Evolutionary conservation across 2,888 invertebrate genomes (phyloP), one percentile per base, ranked within the genome.

Genomic region (Arge pagana): DNA sequence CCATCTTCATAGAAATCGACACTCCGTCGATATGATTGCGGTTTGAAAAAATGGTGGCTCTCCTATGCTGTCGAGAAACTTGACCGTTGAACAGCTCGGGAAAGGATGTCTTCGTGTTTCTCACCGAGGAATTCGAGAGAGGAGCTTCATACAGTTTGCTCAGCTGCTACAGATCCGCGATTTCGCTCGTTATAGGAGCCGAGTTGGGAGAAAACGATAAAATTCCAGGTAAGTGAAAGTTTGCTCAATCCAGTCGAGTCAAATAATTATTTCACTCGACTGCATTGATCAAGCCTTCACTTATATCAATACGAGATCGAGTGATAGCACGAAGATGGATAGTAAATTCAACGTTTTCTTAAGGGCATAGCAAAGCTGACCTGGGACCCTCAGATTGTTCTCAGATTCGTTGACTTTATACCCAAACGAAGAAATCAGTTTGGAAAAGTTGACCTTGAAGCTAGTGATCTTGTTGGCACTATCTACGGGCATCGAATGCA

Each of bases 321-420:
- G n/a, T n/a, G n/a, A n/a, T n/a, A n/a, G n/a, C n/a, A n/a, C n/a
- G n/a, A n/a, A n/a, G n/a, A n/a, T n/a, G n/a, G n/a, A n/a, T n/a
- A n/a, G n/a, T n/a, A n/a, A n/a, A n/a, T n/a, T n/a, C n/a, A n/a
- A n/a, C n/a, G n/a, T n/a, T n/a, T n/a, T n/a, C n/a, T n/a, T n/a
- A n/a, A n/a, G n/a, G n/a, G n/a, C n/a, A n/a, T n/a, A n/a, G n/a
- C n/a, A n/a, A n/a, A n/a, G n/a, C n/a, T n/a, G 4, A 62, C 54
- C 0, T 67, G 67, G 67, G 59, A 69, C 39, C 62, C 66, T 4
- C n/a, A 31, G n/a, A 24, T 56, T 8, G 40, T 40, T 0, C 6
- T 40, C 3, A 8, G 3, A 16, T 26, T 26, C 1, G 3, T 40
- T 16, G 2, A 24, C 3, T n/a, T 40, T 15, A 18, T 3, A 5